phyloP scores from a whole-genome alignment of 2,797 vertebrate genomes.

The Valencia hispanica region DNA sequence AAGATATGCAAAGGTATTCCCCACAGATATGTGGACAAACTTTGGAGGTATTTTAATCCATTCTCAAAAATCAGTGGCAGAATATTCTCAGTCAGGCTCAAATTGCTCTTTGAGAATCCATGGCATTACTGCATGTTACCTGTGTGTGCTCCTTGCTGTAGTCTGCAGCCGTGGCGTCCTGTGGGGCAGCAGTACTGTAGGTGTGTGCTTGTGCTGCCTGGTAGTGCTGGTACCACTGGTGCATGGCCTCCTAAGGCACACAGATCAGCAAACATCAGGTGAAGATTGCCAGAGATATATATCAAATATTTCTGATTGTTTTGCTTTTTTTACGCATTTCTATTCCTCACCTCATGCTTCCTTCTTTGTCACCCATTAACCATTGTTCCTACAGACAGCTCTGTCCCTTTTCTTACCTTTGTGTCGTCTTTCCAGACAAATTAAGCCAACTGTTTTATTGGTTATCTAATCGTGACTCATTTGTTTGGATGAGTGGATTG shows the following conservation, averaged over 20 bases:
- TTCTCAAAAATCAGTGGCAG: background rate
- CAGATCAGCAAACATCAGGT: conserved; percentile 23
- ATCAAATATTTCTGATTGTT: conserved; percentile 20
- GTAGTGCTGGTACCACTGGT: conserved; percentile 88
- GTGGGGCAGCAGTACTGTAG: conserved; percentile 72
- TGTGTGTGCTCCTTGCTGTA: conserved; percentile 84
- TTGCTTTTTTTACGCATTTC: conserved; percentile 8
- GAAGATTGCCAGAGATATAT: conserved; percentile 14
- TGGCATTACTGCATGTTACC: conserved; percentile 53
- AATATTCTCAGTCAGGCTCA: background rate
- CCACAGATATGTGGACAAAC: background rate
- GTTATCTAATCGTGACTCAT: conserved; percentile 65
- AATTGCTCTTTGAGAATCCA: too few species aligned
- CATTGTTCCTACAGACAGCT: conserved; percentile 34
- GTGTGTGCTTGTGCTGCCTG: conserved; percentile 80
- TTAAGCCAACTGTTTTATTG: conserved; percentile 53
- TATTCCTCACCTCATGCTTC: conserved; percentile 2
- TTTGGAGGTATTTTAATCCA: background rate
- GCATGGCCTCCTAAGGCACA: conserved; percentile 80
- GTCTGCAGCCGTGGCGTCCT: conserved; percentile 70
- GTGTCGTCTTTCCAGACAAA: conserved; percentile 59
- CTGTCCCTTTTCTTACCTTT: conserved; percentile 31
- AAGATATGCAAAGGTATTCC: background rate
- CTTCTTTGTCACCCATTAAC: conserved; percentile 30
- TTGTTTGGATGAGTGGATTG: conserved; percentile 56